Conservation (phyloP, 2,888 invertebrate genomes). For the Noctua janthe region DNA sequence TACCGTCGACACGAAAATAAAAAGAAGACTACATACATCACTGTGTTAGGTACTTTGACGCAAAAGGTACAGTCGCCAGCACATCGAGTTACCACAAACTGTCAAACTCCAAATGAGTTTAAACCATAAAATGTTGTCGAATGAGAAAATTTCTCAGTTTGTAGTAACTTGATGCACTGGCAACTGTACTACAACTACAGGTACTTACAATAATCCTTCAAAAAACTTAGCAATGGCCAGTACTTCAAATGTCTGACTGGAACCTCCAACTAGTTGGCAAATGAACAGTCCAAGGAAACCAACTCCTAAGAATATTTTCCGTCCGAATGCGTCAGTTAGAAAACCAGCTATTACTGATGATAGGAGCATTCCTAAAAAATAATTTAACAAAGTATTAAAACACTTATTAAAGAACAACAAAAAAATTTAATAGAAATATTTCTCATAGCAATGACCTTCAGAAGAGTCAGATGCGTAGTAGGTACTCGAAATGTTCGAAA, state of each 20-base stretch:
- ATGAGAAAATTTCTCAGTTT: too few species aligned
- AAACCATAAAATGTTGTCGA: too few species aligned
- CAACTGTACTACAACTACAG: too few species aligned
- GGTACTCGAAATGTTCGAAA: background rate
- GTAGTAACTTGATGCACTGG: too few species aligned
- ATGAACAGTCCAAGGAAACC: conserved; percentile 79
- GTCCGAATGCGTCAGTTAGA: conserved; percentile 82
- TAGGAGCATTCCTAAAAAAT: conserved; percentile 80
- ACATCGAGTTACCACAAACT: too few species aligned
- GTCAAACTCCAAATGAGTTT: too few species aligned
- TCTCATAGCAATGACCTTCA: background rate
- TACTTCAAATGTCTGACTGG: conserved; percentile 79
- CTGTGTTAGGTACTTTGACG: too few species aligned
- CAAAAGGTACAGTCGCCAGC: too few species aligned
- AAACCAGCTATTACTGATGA: conserved; percentile 82
- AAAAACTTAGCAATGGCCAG: conserved; percentile 79
- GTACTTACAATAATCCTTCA: conserved; percentile 83
- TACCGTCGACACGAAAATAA: too few species aligned
- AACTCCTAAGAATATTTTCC: conserved; percentile 78
- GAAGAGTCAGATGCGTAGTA: background rate
- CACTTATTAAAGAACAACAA: background rate
- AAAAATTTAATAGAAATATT: background rate
- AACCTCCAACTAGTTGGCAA: conserved; percentile 74
- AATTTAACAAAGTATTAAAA: background rate
- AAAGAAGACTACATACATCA: too few species aligned